Base-by-base conservation (phyloP, 2,888 invertebrate species). In the Tubiluchus corallicola region DNA sequence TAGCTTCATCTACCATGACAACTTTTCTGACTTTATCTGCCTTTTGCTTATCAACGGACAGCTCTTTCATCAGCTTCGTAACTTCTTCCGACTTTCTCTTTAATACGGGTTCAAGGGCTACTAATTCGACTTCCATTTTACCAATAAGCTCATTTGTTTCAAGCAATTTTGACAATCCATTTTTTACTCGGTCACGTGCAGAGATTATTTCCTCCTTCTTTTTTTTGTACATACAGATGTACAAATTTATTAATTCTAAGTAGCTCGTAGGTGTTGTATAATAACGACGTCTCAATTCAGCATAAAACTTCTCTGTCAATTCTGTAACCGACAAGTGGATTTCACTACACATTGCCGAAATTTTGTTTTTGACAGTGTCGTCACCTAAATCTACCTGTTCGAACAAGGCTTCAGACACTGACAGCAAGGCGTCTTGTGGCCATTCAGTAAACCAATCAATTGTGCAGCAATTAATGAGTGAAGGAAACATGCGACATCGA, bases 241-340 rank as follows among this genome's bases (percentile, higher is more conserved):
- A 88, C 1, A 84, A 68, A 57, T 81, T 84, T 20, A 88, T 69
- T 21, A 88, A 66, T 58, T 85, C 84, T 50, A 88, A 67, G 60
- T 87, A 88, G 58, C 82, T 84, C 61, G 84, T 87, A 0, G 88
- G 87, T 0, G 87, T 88, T 2, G 84, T 84, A 61, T 88, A 87
- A 65, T 82, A 87, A 56, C 79, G 75, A 0, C 87, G 70, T 50
- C 81, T 74, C 75, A 83, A 76, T 68, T 88, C 87, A 38, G 73
- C 68, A 61, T 76, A 85, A 57, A 80, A 78, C 38, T 74, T 67
- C 15, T 74, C 72, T 0, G 85, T 80, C 73, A 79, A 81, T 18
- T 70, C 62, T 57, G 81, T 81, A 0, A 85, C 84, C 52, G n/a
- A n/a, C n/a, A n/a, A n/a, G 57, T 82, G 82, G 57, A 82, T 78